Base-by-base conservation (phyloP, 2,888 invertebrate genomes). In the Neoitamus cyanurus region DNA sequence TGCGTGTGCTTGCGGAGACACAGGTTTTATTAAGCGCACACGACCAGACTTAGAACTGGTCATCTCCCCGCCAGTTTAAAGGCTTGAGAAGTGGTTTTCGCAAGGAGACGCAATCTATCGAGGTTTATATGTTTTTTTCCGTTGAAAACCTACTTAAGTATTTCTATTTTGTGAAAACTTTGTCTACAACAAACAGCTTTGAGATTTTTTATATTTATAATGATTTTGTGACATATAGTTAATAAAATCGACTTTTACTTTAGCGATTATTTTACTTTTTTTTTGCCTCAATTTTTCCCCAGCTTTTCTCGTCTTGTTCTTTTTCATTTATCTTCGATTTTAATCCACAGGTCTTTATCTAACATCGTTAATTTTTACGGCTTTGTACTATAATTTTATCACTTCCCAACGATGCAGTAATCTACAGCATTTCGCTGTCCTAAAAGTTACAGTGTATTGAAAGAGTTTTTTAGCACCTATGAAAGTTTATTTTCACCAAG, bases 111-210 rank as follows among this genome's bases (percentile, higher is more conserved):
- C 82, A 82, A 69, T 82, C 69, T 69, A 82, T 31, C 15, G 48
- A 30, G 69, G 11, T 68, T 28, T 69, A 82, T 78, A 82, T 69
- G 7, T 82, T 69, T 37, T 80, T 80, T 82, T 82, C 69, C 68
- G 82, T 82, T 82, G 82, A 82, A 82, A 82, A 82, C 82, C 82
- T 82, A 82, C 82, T 82, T 82, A 82, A 82, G 82, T 82, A 82
- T 82, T 82, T 82, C 82, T 82, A 69, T 82, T 82, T 82, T 82
- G 69, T 82, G 82, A 69, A 82, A 69, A 82, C 82, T 82, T 82
- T 70, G 58, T 80, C 82, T 82, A 82, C 82, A 82, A 69, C 69
- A 82, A 82, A 82, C 82, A 69, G 82, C 82, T 82, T 82, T 82
- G 69, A 36, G 69, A 82, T 82, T 82, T 82, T 80, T 82, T 82